Percentiles rank a stretch among this genome's conserved stretches.
Evolutionary conservation across 2,113 vertebrate species (phyloP).

Genomic region (Neogale vison): DNA sequence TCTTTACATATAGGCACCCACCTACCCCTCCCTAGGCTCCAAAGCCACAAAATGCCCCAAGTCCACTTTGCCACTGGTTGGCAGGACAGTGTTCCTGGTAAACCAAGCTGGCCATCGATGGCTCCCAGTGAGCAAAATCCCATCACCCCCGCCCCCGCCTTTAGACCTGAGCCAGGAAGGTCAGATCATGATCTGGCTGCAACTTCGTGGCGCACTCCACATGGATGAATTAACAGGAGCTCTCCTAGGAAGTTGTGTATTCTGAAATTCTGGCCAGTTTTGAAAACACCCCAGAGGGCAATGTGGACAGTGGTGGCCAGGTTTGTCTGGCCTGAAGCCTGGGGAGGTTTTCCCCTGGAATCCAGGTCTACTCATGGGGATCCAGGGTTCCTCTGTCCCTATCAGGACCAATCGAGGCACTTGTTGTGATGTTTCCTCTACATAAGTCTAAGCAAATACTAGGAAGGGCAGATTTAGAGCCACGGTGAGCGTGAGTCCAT

Average conservation of each 20-base stretch:
- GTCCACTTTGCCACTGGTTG: background rate
- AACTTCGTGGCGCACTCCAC: background rate
- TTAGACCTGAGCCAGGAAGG: background rate
- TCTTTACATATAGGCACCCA: background rate
- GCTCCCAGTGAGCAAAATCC: background rate
- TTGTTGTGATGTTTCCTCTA: background rate
- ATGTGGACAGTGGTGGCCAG: rapidly evolving
- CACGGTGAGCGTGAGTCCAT: background rate
- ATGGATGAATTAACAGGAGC: background rate
- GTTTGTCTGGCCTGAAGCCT: background rate
- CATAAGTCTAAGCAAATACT: background rate
- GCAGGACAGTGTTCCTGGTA: background rate
- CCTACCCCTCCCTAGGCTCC: background rate
- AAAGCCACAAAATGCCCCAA: background rate
- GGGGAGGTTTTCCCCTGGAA: background rate
- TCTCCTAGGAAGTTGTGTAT: background rate
- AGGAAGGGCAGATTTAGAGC: background rate
- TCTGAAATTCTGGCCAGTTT: background rate
- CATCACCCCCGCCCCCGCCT: background rate
- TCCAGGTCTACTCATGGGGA: too few relatives aligned
- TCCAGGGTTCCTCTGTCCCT: background rate
- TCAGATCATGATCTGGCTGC: background rate
- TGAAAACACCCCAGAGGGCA: background rate
- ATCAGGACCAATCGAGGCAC: background rate
- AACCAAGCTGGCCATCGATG: too few relatives aligned